Percentiles rank a stretch among this genome's conserved stretches.
Conservation (phyloP, 2,113 vertebrate genomes). For the Malaclemys terrapin region DNA sequence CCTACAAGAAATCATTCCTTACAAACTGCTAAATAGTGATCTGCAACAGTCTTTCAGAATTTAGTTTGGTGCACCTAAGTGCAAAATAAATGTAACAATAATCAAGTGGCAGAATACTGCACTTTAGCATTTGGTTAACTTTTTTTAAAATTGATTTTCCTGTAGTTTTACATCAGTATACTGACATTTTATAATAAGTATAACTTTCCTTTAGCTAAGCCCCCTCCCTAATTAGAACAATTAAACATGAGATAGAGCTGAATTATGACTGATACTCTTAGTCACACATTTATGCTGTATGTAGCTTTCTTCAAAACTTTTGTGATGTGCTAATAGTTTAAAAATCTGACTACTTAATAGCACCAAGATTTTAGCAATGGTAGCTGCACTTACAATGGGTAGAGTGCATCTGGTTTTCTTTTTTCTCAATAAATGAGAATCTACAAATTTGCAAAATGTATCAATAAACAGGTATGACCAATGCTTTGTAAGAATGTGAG, state of each 20-base stretch:
- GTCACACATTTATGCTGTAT: background rate
- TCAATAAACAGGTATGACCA: background rate
- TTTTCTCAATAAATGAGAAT: background rate
- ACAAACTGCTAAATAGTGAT: background rate
- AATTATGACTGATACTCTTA: background rate
- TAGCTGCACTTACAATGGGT: background rate
- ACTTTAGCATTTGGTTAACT: background rate
- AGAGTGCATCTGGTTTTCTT: background rate
- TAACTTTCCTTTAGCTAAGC: background rate
- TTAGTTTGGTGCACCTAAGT: background rate
- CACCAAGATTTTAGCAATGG: background rate
- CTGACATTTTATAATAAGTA: background rate
- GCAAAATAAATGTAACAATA: background rate
- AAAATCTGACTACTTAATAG: background rate
- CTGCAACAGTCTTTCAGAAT: background rate
- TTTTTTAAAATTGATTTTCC: background rate
- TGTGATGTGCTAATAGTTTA: background rate
- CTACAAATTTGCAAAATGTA: background rate
- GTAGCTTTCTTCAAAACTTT: background rate
- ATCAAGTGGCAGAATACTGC: background rate
- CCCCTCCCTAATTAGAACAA: background rate
- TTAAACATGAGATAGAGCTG: background rate
- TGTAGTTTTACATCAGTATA: background rate
- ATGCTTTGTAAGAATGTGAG: background rate
- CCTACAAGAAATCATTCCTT: background rate